phyloP scores from a whole-genome alignment of 2,113 vertebrate species.

The Mastomys natalensis region DNA sequence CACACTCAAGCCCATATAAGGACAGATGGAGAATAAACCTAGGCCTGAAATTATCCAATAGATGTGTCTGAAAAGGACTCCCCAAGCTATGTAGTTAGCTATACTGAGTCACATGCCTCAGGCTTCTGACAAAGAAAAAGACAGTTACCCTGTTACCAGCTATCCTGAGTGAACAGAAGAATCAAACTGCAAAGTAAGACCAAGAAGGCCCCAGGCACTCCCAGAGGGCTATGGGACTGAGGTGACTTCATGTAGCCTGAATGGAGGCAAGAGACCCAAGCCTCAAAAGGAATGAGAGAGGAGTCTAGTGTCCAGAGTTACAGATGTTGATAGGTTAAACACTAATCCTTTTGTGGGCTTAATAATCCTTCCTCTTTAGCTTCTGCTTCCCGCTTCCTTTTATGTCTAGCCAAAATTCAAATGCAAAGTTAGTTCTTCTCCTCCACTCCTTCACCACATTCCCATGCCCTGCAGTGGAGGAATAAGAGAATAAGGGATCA shows the following conservation, averaged over 20 bases:
- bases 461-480: neutral
- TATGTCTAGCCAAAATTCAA: neutral
- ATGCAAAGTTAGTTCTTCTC: neutral
- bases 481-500: neutral
- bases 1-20: neutral
- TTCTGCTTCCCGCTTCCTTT: neutral
- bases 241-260: neutral
- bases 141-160: neutral
- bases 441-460: neutral
- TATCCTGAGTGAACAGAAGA: neutral
- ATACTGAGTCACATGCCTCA: too few species aligned
- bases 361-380: neutral
- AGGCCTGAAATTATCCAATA: neutral
- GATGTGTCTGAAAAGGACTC: neutral
- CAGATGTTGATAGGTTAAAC: neutral
- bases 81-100: too few species aligned
- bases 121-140: neutral
- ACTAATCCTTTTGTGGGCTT: neutral
- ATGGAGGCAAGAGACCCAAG: neutral
- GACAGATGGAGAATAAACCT: neutral
- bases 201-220: neutral
- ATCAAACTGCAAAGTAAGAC: neutral
- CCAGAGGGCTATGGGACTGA: too few species aligned
- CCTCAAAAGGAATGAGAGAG: neutral
- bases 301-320: neutral